These are phyloP conservation scores for Lepus timidus DNA, from an alignment of 2,113 vertebrate genomes.

Conservation along the genomic window DNA sequence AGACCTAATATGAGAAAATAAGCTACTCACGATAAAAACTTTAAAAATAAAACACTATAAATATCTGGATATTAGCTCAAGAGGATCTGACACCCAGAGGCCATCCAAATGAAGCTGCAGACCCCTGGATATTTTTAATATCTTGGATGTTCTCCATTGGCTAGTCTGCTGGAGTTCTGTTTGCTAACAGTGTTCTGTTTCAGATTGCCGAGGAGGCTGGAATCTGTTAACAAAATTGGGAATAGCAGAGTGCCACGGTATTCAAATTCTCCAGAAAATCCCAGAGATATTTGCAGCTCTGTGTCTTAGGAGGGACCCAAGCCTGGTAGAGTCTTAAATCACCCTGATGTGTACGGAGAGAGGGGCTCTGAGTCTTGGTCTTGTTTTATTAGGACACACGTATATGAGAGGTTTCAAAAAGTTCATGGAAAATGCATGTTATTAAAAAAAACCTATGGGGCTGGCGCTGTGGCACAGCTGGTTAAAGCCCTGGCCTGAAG, in stretches of 20 bases:
- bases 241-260: not conserved
- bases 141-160: not conserved
- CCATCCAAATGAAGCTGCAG: not conserved
- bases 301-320: not conserved
- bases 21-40: not conserved
- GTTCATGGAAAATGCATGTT: too few species aligned
- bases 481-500: too few species aligned
- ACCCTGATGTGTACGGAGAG: not conserved
- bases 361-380: too few species aligned
- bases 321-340: not conserved
- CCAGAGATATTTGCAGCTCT: not conserved
- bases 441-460: too few species aligned
- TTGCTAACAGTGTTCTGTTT: not conserved
- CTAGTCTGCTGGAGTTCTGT: not conserved
- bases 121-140: not conserved
- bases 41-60: not conserved
- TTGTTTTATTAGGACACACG: too few species aligned
- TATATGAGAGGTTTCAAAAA: too few species aligned
- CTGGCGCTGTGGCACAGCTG: too few species aligned
- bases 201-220: not conserved
- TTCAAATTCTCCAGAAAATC: not conserved
- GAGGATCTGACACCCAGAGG: too few species aligned
- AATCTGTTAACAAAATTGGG: not conserved
- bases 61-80: not conserved
- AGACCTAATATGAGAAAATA: not conserved